Base-by-base conservation (phyloP, 2,113 vertebrate genomes). In the Lampris megalopsis region DNA sequence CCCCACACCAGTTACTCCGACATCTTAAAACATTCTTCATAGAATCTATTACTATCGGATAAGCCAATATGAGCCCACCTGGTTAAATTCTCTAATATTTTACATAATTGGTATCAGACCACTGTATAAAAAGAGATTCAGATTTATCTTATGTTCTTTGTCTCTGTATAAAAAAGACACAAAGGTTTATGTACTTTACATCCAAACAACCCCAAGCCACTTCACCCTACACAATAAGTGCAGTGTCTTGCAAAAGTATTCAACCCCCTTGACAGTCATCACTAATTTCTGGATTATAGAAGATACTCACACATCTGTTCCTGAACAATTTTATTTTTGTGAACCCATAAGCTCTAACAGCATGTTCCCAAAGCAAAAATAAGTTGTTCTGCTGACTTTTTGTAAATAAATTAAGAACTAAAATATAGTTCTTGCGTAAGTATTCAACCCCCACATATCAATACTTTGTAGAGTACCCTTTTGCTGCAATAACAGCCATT, bases 1-100 rank as follows among this genome's bases (percentile, higher is more conserved):
- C 48, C n/a, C 59, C 74, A 73, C 35, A 53, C 50, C 37, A 68
- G 75, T 41, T 53, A 5, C 64, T 50, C 60, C 68, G 75, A 70
- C 84, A 79, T 88, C 80, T 87, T 91, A 90, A 94, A 94, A 88
- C 94, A 95, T 94, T 92, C 94, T 94, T 93, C 92, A 94, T 94
- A 90, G 92, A 94, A 94, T 95, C 92, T 94, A 95, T 94, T 94
- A 95, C 93, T 95, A 92, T 87, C 92, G 93, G 93, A 95, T 95
- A 93, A 94, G 91, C 88, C 76, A 89, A 93, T 94, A 93, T 93
- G 90, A 93, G 89, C 87, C 84, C 85, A 84, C 89, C 90, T 93
- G 91, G 89, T 94, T 93, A 92, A 92, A 93, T 92, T 93, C 86
- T 93, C 89, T 92, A 94, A 94, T 89, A 91, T 91, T 93, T 93